These are phyloP conservation scores for Noctua pronuba DNA, from an alignment of 2,888 invertebrate genomes.

Conservation along the genomic window DNA sequence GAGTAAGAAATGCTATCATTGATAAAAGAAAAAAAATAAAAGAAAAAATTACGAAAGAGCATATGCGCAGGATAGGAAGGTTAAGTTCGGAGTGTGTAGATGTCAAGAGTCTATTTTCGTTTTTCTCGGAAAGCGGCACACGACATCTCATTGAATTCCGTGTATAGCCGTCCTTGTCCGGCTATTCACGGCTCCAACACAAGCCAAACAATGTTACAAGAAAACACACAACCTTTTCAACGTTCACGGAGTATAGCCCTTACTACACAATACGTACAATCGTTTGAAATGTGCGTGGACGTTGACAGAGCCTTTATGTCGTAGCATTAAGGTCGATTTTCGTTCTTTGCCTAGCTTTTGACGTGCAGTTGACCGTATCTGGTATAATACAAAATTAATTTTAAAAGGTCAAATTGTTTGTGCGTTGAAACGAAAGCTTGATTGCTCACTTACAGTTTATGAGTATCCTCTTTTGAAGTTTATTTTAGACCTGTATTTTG, in stretches of 20 bases:
- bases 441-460: not conserved
- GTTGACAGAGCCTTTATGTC: not conserved
- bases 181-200: not conserved
- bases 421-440: conserved; percentile 10
- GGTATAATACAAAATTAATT: conserved; percentile 40
- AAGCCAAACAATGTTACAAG: conserved; percentile 5
- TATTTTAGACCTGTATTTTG: conserved; percentile 47
- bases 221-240: conserved; percentile 19
- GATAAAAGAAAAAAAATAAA: not conserved
- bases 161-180: conserved; percentile 8
- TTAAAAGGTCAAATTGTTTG: conserved; percentile 53
- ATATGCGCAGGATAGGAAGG: not conserved
- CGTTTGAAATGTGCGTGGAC: not conserved
- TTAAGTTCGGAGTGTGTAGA: too few species aligned
- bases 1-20: not conserved
- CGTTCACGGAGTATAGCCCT: conserved; percentile 10
- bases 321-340: not conserved
- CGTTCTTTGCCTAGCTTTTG: not conserved
- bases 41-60: not conserved
- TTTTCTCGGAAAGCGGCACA: not conserved
- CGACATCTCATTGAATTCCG: conserved; percentile 1
- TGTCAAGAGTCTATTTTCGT: not conserved
- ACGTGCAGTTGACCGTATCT: not conserved
- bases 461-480: conserved; percentile 43
- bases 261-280: conserved; percentile 16